A percentile compares a stretch with the other conserved stretches of the same genome.
These are phyloP conservation scores for Aradophagus sp. DNA, from an alignment of 1,140 invertebrate species.

Conservation along the genomic window DNA sequence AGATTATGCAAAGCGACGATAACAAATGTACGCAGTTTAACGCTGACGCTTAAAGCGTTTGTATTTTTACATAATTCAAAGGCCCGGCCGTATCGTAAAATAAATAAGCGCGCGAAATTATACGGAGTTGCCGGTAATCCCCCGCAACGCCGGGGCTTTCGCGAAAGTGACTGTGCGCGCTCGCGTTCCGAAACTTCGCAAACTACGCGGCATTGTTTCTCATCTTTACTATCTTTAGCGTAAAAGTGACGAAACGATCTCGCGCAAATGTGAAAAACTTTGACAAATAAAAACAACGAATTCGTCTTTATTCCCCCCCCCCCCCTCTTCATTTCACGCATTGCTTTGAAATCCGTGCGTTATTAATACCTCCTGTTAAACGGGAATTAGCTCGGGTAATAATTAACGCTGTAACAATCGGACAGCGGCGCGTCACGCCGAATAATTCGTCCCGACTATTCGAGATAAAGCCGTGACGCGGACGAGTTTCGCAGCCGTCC, in stretches of 20 bases:
- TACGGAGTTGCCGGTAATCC: conserved; percentile 41
- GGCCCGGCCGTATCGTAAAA: conserved; percentile 35
- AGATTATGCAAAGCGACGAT: conserved; percentile 44
- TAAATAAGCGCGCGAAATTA: conserved; percentile 53
- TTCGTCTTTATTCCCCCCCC: conserved; percentile 47
- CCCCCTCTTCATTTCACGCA: conserved; percentile 23
- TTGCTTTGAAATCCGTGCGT: too few species aligned
- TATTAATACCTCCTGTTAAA: conserved; percentile 42
- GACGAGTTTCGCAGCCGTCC: too few species aligned
- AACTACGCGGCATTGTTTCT: conserved; percentile 48
- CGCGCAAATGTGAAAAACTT: conserved; percentile 46
- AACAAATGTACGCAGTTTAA: conserved; percentile 46
- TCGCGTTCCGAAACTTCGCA: conserved; percentile 51
- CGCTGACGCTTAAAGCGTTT: conserved; percentile 35
- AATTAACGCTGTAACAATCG: conserved; percentile 39
- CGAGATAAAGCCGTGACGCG: too few species aligned
- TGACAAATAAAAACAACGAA: too few species aligned
- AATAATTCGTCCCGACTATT: conserved; percentile 14
- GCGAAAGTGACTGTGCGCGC: conserved; percentile 37
- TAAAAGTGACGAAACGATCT: conserved; percentile 53
- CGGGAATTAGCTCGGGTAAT: conserved; percentile 37
- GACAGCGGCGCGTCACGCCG: conserved; percentile 15
- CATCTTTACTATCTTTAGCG: conserved; percentile 53
- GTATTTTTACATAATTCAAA: conserved; percentile 51
- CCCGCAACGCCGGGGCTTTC: conserved; percentile 41